Conservation (phyloP, 2,888 invertebrate genomes). For the Morpho achilles region DNA sequence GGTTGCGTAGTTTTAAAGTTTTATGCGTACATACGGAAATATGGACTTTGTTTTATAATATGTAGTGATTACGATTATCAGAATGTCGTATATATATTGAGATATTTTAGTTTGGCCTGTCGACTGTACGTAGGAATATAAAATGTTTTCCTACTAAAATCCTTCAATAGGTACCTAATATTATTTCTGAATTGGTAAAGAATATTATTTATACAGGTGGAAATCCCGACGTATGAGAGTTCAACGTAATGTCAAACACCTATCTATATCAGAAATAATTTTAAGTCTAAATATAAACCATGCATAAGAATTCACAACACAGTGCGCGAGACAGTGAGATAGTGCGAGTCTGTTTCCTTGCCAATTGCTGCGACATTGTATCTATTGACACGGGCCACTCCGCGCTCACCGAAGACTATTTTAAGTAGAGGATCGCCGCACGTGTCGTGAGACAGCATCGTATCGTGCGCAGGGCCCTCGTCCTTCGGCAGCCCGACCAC, state of each 20-base stretch:
- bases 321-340: slow-evolving; percentile 77
- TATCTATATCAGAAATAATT: slow-evolving; percentile 79
- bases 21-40: too few relatives aligned
- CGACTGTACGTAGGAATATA: too few relatives aligned
- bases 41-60: too few relatives aligned
- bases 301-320: slow-evolving; percentile 79
- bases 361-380: slow-evolving; percentile 77
- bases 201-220: slow-evolving; percentile 70
- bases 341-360: slow-evolving; percentile 76
- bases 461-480: slow-evolving; percentile 29
- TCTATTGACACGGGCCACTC: slow-evolving; percentile 69
- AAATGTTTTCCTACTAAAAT: too few relatives aligned
- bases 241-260: slow-evolving; percentile 79
- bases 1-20: too few relatives aligned
- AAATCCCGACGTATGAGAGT: slow-evolving; percentile 76
- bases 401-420: slow-evolving; percentile 62
- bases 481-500: slow-evolving; percentile 27
- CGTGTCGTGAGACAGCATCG: slow-evolving; percentile 40
- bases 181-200: slow-evolving; percentile 37
- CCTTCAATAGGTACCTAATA: neutral
- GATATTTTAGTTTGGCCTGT: too few relatives aligned
- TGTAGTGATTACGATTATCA: too few relatives aligned
- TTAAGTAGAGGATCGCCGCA: slow-evolving; percentile 53
- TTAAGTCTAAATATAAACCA: slow-evolving; percentile 74
- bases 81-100: too few relatives aligned